Base-by-base conservation (phyloP, 2,888 invertebrate genomes). In the Pseudanteris insignis region DNA sequence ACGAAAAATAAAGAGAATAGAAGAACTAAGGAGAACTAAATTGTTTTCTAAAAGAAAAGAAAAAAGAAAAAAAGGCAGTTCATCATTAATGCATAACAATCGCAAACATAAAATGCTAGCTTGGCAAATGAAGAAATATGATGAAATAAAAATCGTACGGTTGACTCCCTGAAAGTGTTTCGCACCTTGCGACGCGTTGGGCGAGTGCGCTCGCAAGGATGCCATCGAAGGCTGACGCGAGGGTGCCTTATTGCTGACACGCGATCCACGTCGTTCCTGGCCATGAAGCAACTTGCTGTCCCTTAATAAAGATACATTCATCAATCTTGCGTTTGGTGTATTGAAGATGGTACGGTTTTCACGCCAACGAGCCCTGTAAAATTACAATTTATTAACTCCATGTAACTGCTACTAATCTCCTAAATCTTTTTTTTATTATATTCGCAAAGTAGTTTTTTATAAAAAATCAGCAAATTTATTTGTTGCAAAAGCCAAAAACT, bases 341-440 rank as follows among this genome's bases (percentile, higher is more conserved):
- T 94, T 94, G 84, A 95, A 94, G 73, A 95, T 94, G 24, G 94
- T 92, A 14, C 94, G 86, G 79, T 92, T 94, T 74, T 94, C 94
- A 70, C 90, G 87, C 91, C 94, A 94, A 75, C 94, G 86, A 18
- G 94, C 94, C 80, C 94, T 94, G 84, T 51, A 85, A 84, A 67
- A 11, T 21, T 13, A n/a, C 2, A 2, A 38, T 24, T 30, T n/a
- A n/a, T n/a, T n/a, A n/a, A n/a, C n/a, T n/a, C n/a, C n/a, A n/a
- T n/a, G n/a, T n/a, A n/a, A n/a, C n/a, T n/a, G n/a, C n/a, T n/a
- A n/a, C n/a, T n/a, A n/a, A n/a, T n/a, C n/a, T n/a, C n/a, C n/a
- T n/a, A n/a, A n/a, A n/a, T n/a, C n/a, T n/a, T n/a, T n/a, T n/a
- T n/a, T n/a, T n/a, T n/a, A n/a, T n/a, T n/a, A n/a, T n/a, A n/a